Evolutionary conservation across 1,140 invertebrate species (phyloP), one percentile per base, ranked within the genome.

Genomic region (Drosophila insularis): DNA sequence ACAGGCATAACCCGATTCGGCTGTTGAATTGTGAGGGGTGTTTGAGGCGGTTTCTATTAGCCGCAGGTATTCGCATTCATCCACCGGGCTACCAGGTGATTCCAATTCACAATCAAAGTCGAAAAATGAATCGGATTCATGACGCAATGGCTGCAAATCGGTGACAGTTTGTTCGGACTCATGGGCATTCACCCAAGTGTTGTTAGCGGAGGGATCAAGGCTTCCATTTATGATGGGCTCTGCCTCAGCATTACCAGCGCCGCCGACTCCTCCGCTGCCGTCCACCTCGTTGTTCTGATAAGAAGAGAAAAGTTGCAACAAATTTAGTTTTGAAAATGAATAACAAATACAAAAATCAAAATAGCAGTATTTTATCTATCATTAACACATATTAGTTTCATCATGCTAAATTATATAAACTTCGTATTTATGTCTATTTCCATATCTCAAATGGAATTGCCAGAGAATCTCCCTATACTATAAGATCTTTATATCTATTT

Each of bases 41-140:
- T 92, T 91, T 65, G 92, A 92, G 19, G 92, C 84, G 27, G 90
- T 92, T 35, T 93, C 93, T 17, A 93, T 93, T n/a, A 92, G 71
- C 59, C 90, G 82, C 74, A 91, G 78, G 74, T 92, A 92, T 81
- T 92, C 91, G 68, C 91, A 91, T 81, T 95, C 95, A 66, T 95
- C 95, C 3, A 93, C 93, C 0, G 95, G 95, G 77, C 95, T 96
- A 14, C 93, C 94, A 0, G 95, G 94, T 43, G 93, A 94, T 62
- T 94, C 94, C 66, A 94, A 92, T 68, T 94, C 94, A 23, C 94
- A 91, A 82, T 95, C 95, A 50, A 94, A 92, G 66, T 94, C 93
- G 53, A 94, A 93, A 62, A 94, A 94, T 46, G 93, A 93, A 71
- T 94, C 94, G 80, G 79, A 94, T 92, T 40, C 93, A 90, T 80